Evolutionary conservation across 2,797 vertebrate genomes (phyloP), one percentile per base, ranked within the genome.

Genomic region (Gambusia yucatana): DNA sequence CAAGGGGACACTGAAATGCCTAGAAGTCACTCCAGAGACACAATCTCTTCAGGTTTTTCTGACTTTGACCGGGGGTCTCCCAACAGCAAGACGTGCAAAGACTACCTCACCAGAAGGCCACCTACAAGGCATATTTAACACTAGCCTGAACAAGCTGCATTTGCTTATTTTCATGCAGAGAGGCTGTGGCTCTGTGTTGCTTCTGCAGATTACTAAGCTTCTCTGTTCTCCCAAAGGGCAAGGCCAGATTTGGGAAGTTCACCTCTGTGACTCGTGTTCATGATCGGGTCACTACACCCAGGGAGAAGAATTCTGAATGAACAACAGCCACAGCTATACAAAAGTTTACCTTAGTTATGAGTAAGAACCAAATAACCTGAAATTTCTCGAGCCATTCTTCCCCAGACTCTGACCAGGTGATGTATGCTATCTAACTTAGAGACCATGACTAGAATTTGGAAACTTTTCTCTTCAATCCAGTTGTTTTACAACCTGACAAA

Each of bases 61-160:
- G 33, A 11, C 43, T 77, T n/a, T 77, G n/a, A 77, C 39, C 48
- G 46, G 30, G 52, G 20, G 22, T 77, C 17, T 77, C 39, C 47
- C 44, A 3, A 43, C 28, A 69, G 25, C 47, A 43, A 33, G n/a
- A 55, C n/a, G 22, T 71, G 65, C 65, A 77, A 28, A 11, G 67
- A 39, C 61, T 36, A 36, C 61, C 33, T 36, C 61, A 20, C 61
- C 30, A 41, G 13, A 16, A 48, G 36, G 30, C 22, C 67, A 6
- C n/a, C 61, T 52, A n/a, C 46, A 41, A 43, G 33, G 47, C 61
- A 77, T 41, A 67, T 44, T n/a, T 30, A 70, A 43, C 75, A 52
- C 46, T 11, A 20, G 10, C 14, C 16, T 67, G 33, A 41, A 48
- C 25, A 67, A 41, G 36, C 65, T 77, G 10, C 8, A 30, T n/a